phyloP scores from a whole-genome alignment of 2,797 vertebrate species.

The Myotis vivesi region DNA sequence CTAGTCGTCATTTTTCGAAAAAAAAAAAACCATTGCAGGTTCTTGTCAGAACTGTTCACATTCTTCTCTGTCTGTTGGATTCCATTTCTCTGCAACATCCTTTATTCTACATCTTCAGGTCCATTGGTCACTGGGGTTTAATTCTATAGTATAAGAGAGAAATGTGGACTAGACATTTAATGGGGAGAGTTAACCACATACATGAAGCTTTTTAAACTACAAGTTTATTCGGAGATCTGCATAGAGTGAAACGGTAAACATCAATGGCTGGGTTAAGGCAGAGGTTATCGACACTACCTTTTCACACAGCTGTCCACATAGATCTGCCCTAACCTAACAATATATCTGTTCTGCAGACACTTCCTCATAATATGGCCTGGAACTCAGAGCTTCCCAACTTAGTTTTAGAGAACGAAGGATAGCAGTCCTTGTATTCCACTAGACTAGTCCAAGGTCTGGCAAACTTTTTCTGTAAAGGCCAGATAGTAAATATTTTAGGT shows the following conservation, averaged over 20 bases:
- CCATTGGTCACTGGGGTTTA: neutral
- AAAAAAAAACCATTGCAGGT: slow-evolving; percentile 51
- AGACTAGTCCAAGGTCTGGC: neutral
- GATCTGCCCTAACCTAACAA: neutral
- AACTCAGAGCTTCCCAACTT: neutral
- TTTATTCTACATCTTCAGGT: slow-evolving; percentile 47
- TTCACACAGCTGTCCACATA: neutral
- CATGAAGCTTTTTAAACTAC: neutral
- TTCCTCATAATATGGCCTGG: neutral
- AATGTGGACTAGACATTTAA: slow-evolving; percentile 22
- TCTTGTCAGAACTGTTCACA: slow-evolving; percentile 58
- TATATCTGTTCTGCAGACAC: neutral
- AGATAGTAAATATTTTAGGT: neutral
- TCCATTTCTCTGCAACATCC: slow-evolving; percentile 18
- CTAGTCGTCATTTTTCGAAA: no score
- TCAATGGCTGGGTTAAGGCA: neutral
- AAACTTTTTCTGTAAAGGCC: neutral
- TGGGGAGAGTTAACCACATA: neutral
- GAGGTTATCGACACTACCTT: neutral
- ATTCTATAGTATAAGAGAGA: slow-evolving; percentile 18
- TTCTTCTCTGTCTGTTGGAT: slow-evolving; percentile 16
- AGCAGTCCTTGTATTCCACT: neutral
- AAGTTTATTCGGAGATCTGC: neutral
- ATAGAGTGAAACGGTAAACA: neutral
- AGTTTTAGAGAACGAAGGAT: neutral